These are phyloP conservation scores for Drosophila quinaria DNA, from an alignment of 2,888 invertebrate genomes.

Conservation along the genomic window DNA sequence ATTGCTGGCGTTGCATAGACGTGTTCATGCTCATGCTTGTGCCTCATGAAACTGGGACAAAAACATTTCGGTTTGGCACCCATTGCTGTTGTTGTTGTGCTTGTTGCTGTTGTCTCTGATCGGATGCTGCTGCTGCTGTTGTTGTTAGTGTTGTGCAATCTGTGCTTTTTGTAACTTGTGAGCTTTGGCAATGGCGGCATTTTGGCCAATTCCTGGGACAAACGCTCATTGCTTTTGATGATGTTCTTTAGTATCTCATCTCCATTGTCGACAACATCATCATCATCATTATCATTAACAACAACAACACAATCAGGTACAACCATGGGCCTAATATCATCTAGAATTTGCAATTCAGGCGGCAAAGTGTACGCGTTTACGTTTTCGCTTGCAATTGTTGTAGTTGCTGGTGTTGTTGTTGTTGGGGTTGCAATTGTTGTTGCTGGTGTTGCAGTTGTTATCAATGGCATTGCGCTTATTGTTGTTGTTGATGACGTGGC, in stretches of 20 bases:
- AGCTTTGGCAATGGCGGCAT: slow-evolving; percentile 79
- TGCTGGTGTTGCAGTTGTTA: slow-evolving; percentile 28
- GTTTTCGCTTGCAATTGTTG: slow-evolving; percentile 63
- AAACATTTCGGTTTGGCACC: slow-evolving; percentile 63
- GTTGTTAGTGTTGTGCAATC: slow-evolving; percentile 24
- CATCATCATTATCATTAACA: slow-evolving; percentile 25
- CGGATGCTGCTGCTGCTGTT: slow-evolving; percentile 24
- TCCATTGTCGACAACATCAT: slow-evolving; percentile 46
- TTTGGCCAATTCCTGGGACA: slow-evolving; percentile 79
- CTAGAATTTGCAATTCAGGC: slow-evolving; percentile 57
- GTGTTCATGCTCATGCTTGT: slow-evolving; percentile 63
- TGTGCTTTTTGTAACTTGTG: slow-evolving; percentile 52
- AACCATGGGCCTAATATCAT: slow-evolving; percentile 31
- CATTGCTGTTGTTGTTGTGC: slow-evolving; percentile 32
- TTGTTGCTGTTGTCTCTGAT: slow-evolving; percentile 22
- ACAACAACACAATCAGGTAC: slow-evolving; percentile 22
- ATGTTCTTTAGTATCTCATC: slow-evolving; percentile 80
- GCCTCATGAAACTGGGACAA: slow-evolving; percentile 74
- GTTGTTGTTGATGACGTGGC: slow-evolving; percentile 25
- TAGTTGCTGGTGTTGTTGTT: slow-evolving; percentile 36
- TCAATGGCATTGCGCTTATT: slow-evolving; percentile 43
- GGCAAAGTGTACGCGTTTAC: slow-evolving; percentile 80
- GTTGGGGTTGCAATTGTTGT: slow-evolving; percentile 17
- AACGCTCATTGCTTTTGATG: slow-evolving; percentile 78
- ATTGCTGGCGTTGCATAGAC: slow-evolving; percentile 33